phyloP scores from a whole-genome alignment of 2,888 invertebrate species.

The Drosophila siamana region DNA sequence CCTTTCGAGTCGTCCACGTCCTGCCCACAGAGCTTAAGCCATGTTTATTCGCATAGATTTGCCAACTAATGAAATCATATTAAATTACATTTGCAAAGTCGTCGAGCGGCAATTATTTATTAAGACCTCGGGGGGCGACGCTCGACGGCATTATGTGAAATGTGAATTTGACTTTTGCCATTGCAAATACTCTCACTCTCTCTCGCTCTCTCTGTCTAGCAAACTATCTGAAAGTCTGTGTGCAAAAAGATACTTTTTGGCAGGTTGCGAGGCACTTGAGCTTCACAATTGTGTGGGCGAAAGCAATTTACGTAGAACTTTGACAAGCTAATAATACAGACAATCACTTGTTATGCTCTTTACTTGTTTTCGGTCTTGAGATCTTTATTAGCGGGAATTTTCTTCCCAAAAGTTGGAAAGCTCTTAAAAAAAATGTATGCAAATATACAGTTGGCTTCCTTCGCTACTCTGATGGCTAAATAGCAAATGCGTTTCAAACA shows the following conservation, averaged over 20 bases:
- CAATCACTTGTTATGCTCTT: background rate
- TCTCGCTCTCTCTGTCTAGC: too few species aligned
- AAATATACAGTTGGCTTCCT: too few species aligned
- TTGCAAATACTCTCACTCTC: background rate
- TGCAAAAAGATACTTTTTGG: background rate
- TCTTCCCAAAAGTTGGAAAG: too few species aligned
- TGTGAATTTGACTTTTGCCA: background rate
- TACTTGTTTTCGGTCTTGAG: background rate
- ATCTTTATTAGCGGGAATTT: too few species aligned
- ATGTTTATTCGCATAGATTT: constrained; percentile 19
- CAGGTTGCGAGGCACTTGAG: background rate
- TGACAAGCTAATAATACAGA: background rate
- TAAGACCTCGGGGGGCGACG: background rate
- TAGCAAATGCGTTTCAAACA: too few species aligned
- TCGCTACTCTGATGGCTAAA: too few species aligned
- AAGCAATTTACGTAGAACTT: background rate
- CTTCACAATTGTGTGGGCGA: background rate
- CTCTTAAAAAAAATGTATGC: too few species aligned
- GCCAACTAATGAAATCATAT: constrained; percentile 18
- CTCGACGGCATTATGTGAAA: background rate
- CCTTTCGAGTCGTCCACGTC: constrained; percentile 3
- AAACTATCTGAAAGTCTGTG: background rate
- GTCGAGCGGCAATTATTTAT: background rate
- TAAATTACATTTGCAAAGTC: constrained; percentile 7
- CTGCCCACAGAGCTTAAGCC: background rate